Evolutionary conservation across 1,140 invertebrate species (phyloP).

Genomic region (Hyles euphorbiae): DNA sequence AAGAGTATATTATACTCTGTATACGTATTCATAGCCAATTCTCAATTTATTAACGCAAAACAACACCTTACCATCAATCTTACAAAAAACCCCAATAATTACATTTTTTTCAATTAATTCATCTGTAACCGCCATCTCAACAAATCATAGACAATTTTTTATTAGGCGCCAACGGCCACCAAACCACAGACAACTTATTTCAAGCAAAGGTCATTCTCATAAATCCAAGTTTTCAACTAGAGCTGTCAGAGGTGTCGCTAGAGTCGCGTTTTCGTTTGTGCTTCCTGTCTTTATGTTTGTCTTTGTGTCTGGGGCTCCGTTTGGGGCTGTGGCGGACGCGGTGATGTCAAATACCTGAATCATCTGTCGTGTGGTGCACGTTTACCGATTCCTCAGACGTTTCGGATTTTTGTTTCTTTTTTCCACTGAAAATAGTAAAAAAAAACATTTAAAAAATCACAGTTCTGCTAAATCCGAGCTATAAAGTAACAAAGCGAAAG

Average conservation of each 20-base stretch:
- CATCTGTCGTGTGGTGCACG: conserved; percentile 63
- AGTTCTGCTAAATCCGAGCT: too few relatives aligned
- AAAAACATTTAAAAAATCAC: too few relatives aligned
- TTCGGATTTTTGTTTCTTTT: conserved; percentile 60
- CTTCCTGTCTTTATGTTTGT: conserved; percentile 46
- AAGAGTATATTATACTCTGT: too few relatives aligned
- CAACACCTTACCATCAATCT: too few relatives aligned
- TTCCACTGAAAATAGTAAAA: conserved; percentile 29
- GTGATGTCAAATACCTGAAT: conserved; percentile 71
- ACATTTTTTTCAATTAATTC: too few relatives aligned
- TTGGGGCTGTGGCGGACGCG: conserved; percentile 54
- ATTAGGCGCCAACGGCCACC: background rate
- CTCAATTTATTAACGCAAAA: too few relatives aligned
- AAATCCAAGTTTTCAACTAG: conserved; percentile 42
- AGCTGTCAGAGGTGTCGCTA: conserved; percentile 41
- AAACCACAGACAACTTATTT: background rate
- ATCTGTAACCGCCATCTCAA: too few relatives aligned
- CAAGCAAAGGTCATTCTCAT: background rate
- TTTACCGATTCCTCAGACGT: conserved; percentile 60
- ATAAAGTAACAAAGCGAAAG: too few relatives aligned
- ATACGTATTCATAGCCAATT: too few relatives aligned
- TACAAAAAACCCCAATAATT: too few relatives aligned
- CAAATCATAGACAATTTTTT: too few relatives aligned
- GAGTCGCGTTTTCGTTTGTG: conserved; percentile 36
- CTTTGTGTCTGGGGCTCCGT: conserved; percentile 38